Percentiles rank a stretch among this genome's conserved stretches.
phyloP scores from a whole-genome alignment of 1,140 invertebrate species.

The fruit fly (Drosophila melanogaster) region DNA sequence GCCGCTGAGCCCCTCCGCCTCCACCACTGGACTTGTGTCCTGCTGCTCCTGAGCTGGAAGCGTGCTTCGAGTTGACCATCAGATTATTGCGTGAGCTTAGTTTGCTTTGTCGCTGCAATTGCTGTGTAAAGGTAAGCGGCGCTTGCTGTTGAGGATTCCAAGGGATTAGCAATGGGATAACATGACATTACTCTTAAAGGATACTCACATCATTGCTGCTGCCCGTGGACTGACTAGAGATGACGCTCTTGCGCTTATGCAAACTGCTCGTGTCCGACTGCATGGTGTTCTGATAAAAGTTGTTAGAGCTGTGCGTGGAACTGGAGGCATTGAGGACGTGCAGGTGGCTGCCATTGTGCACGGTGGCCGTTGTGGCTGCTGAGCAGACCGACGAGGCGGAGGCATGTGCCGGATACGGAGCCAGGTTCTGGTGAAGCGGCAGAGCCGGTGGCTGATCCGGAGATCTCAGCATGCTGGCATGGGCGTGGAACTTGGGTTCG shows the following conservation, averaged over 20 bases:
- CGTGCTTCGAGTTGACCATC: constrained; percentile 85
- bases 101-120: constrained; percentile 87
- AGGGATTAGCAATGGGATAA: background rate
- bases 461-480: constrained; percentile 80
- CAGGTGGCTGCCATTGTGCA: constrained; percentile 76
- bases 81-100: constrained; percentile 82
- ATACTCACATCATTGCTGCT: constrained; percentile 84
- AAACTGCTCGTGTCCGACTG: constrained; percentile 84
- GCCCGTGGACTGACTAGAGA: constrained; percentile 85
- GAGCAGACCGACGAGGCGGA: constrained; percentile 79
- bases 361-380: constrained; percentile 76
- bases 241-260: constrained; percentile 84
- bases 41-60: constrained; percentile 57
- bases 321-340: constrained; percentile 80
- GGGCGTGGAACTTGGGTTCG: constrained; percentile 81
- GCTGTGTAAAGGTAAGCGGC: constrained; percentile 90
- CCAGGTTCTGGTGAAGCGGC: constrained; percentile 75
- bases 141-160: constrained; percentile 63
- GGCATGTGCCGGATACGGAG: constrained; percentile 72
- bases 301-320: constrained; percentile 84
- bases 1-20: constrained; percentile 85
- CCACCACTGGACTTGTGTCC: constrained; percentile 52
- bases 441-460: constrained; percentile 80
- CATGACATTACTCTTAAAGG: background rate
- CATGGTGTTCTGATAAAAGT: constrained; percentile 85